Evolutionary conservation across 2,888 invertebrate genomes (phyloP).

Genomic region (Ochropleura leucogaster): DNA sequence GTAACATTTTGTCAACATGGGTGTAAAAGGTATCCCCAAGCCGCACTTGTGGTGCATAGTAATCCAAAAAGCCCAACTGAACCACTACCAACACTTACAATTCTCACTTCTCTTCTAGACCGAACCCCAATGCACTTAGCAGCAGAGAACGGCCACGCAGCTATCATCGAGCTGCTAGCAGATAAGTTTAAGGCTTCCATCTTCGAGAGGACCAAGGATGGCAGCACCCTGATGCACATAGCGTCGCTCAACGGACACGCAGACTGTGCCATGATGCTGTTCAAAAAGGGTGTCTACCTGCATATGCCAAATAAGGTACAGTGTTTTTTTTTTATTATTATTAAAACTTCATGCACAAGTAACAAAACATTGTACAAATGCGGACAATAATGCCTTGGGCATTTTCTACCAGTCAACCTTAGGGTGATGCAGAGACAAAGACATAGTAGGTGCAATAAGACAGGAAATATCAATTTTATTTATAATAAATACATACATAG

Average conservation of each 20-base stretch:
- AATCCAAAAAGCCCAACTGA: not conserved
- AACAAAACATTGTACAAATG: too few relatives aligned
- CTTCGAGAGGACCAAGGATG: slow-evolving; percentile 98
- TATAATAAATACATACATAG: too few relatives aligned
- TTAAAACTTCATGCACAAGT: too few relatives aligned
- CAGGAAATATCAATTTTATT: too few relatives aligned
- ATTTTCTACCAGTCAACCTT: too few relatives aligned
- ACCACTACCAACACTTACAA: slow-evolving; percentile 2
- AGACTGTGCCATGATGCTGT: slow-evolving; percentile 99
- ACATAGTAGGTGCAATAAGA: too few relatives aligned
- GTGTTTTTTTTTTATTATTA: too few relatives aligned
- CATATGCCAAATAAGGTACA: slow-evolving; percentile 99
- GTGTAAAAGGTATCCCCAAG: not conserved
- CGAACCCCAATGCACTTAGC: slow-evolving; percentile 99
- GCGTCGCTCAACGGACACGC: slow-evolving; percentile 99
- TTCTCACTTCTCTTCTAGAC: slow-evolving; percentile 89
- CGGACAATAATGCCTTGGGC: too few relatives aligned
- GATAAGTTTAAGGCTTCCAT: slow-evolving; percentile 99
- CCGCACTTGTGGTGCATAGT: not conserved
- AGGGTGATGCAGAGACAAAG: too few relatives aligned
- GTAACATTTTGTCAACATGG: too few relatives aligned
- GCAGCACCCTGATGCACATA: slow-evolving; percentile 99
- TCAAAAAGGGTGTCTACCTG: slow-evolving; percentile 99
- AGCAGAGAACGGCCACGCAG: slow-evolving; percentile 98
- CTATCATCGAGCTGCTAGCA: slow-evolving; percentile 98